These are phyloP conservation scores for Spodoptera littoralis DNA, from an alignment of 2,888 invertebrate species.

Conservation along the genomic window DNA sequence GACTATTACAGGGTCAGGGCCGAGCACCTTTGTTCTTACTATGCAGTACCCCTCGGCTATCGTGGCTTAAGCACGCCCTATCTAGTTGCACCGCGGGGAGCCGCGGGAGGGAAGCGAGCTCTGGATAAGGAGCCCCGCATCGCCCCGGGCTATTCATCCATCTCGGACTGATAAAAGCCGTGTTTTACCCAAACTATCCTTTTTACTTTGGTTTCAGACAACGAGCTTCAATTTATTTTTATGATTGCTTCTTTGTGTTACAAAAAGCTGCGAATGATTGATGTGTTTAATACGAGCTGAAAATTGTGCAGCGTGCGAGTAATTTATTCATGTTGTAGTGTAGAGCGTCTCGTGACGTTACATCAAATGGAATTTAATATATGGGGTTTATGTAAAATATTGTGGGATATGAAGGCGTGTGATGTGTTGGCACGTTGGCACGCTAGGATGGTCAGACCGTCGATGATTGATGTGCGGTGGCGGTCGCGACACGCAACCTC, in stretches of 20 bases:
- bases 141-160: slow-evolving; percentile 69
- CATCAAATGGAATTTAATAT: slow-evolving; percentile 77
- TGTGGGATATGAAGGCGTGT: slow-evolving; percentile 44
- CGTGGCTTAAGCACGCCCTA: slow-evolving; percentile 61
- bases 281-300: slow-evolving; percentile 66
- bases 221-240: slow-evolving; percentile 69
- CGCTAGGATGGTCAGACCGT: slow-evolving; percentile 39
- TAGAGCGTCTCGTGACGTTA: slow-evolving; percentile 63
- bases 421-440: slow-evolving; percentile 42
- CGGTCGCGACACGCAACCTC: slow-evolving; percentile 42
- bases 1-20: slow-evolving; percentile 64
- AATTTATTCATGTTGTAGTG: slow-evolving; percentile 72
- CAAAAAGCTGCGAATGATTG: slow-evolving; percentile 62
- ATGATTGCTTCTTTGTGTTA: slow-evolving; percentile 60
- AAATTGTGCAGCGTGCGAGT: slow-evolving; percentile 67
- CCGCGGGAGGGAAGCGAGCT: slow-evolving; percentile 43
- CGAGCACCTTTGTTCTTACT: slow-evolving; percentile 61
- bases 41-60: slow-evolving; percentile 62
- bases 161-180: slow-evolving; percentile 71
- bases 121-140: slow-evolving; percentile 62
- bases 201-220: slow-evolving; percentile 62
- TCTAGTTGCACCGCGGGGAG: slow-evolving; percentile 55
- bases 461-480: slow-evolving; percentile 54
- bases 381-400: slow-evolving; percentile 69
- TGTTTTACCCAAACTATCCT: slow-evolving; percentile 68